Conservation (phyloP, 2,113 vertebrate genomes). For the Dissostichus mawsoni region DNA sequence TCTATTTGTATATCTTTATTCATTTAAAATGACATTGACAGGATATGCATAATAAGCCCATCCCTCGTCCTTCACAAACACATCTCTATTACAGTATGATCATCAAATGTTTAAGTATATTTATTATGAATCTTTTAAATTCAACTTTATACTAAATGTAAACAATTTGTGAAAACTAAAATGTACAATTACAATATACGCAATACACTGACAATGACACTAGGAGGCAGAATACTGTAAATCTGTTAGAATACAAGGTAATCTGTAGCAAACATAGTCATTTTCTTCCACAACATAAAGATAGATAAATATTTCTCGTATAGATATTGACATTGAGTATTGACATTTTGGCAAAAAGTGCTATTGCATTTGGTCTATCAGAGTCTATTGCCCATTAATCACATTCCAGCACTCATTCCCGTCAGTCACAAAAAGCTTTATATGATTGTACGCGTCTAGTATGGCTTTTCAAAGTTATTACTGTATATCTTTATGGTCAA, state of each 20-base stretch:
- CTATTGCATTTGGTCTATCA: conserved; percentile 66
- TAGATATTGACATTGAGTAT: conserved; percentile 15
- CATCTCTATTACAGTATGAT: background rate
- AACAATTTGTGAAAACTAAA: conserved; percentile 12
- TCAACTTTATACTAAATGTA: conserved; percentile 20
- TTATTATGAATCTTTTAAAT: background rate
- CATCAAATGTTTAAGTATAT: background rate
- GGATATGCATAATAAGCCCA: conserved; percentile 8
- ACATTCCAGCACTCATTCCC: too few relatives aligned
- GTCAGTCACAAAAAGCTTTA: background rate
- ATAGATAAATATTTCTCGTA: conserved; percentile 37
- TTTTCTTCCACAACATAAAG: conserved; percentile 38
- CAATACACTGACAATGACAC: conserved; percentile 30
- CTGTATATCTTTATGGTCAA: background rate
- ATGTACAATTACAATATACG: conserved; percentile 28
- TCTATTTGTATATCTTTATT: conserved; percentile 42
- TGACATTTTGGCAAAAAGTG: conserved; percentile 26
- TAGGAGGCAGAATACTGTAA: conserved; percentile 28
- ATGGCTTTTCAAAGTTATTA: background rate
- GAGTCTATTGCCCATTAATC: conserved; percentile 19
- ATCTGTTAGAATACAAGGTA: background rate
- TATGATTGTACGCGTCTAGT: background rate
- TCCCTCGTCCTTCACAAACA: background rate
- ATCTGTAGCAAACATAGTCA: conserved; percentile 34
- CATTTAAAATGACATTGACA: conserved; percentile 31